A percentile compares a stretch with the other conserved stretches of the same genome.
Evolutionary conservation across 1,140 invertebrate species (phyloP).

Genomic region (Eriosoma lanigerum): DNA sequence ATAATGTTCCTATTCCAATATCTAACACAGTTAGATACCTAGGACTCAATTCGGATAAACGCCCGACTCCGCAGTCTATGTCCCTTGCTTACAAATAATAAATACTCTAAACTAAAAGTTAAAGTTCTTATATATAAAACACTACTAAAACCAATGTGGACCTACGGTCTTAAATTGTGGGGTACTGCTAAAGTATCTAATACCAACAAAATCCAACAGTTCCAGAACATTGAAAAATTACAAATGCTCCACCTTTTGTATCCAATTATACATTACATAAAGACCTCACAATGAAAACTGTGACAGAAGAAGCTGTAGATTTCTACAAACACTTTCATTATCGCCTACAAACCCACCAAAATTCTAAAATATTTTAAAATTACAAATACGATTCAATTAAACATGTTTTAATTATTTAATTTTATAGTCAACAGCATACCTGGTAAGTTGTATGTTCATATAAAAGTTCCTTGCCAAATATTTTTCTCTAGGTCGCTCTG

Average conservation of each 20-base stretch:
- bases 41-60: constrained; percentile 43
- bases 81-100: no score
- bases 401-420: no score
- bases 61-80: no score
- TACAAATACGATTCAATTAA: no score
- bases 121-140: constrained; percentile 56
- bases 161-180: constrained; percentile 57
- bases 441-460: no score
- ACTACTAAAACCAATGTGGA: constrained; percentile 57
- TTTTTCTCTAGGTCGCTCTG: no score
- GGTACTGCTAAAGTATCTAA: constrained; percentile 56
- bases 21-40: constrained; percentile 27
- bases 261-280: constrained; percentile 36
- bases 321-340: no score
- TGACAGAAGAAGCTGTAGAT: no score
- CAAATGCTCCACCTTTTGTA: constrained; percentile 22
- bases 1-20: background rate
- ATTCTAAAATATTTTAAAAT: no score
- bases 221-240: constrained; percentile 46
- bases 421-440: no score
- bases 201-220: constrained; percentile 54
- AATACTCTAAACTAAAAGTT: constrained; percentile 42
- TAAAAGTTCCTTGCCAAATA: no score
- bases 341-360: no score
- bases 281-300: background rate